Evolutionary conservation across 2,113 vertebrate genomes (phyloP).

Genomic region (Chiloscyllium plagiosum): DNA sequence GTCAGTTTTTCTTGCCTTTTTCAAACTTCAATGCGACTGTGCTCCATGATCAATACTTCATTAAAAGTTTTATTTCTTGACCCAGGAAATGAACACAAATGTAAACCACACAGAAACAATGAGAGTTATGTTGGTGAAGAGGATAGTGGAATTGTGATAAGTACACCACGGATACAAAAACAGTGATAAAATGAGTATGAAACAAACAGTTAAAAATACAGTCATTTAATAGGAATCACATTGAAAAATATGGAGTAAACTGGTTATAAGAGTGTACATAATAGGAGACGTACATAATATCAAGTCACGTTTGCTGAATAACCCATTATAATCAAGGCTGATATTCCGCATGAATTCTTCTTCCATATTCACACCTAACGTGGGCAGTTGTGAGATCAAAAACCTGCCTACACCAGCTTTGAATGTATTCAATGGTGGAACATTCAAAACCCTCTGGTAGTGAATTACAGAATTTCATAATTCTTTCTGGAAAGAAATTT

Average conservation of each 20-base stretch:
- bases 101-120: background rate
- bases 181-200: background rate
- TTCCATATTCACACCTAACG: background rate
- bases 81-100: background rate
- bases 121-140: background rate
- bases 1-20: background rate
- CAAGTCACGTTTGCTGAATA: background rate
- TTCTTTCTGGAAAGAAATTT: background rate
- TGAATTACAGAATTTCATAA: background rate
- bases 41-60: background rate
- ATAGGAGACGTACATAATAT: background rate
- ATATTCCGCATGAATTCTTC: background rate
- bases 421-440: background rate
- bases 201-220: background rate
- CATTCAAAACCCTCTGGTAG: background rate
- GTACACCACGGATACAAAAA: no score
- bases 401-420: background rate
- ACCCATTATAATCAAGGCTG: background rate
- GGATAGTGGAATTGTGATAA: background rate
- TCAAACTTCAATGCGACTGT: background rate
- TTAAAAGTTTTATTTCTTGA: no score
- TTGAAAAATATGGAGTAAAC: background rate
- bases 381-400: background rate
- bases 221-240: background rate
- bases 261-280: background rate